phyloP scores from a whole-genome alignment of 2,113 vertebrate genomes.

The Dicaeum eximium region DNA sequence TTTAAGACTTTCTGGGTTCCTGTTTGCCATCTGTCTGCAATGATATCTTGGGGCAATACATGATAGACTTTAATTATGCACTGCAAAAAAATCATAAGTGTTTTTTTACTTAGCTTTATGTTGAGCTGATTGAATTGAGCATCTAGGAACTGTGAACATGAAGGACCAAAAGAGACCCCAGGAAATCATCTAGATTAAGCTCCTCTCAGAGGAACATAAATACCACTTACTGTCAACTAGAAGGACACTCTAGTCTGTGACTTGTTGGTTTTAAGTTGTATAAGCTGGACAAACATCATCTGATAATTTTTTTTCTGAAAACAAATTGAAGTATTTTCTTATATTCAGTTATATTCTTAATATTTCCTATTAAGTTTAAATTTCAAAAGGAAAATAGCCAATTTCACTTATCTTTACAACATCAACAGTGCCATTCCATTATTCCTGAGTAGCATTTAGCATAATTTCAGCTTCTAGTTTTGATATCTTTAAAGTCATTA shows the following conservation, averaged over 20 bases:
- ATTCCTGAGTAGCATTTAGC: neutral
- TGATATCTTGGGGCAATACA: neutral
- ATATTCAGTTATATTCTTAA: neutral
- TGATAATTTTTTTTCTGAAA: neutral
- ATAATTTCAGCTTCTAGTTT: neutral
- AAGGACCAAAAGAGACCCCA: neutral
- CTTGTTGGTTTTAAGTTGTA: neutral
- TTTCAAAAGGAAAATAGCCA: neutral
- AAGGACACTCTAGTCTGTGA: neutral
- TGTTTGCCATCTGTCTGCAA: neutral
- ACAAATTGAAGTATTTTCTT: neutral
- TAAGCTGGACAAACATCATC: neutral
- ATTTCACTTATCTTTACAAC: neutral
- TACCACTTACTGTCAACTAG: neutral
- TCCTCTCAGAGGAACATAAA: neutral
- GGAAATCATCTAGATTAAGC: neutral
- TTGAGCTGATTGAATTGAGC: neutral
- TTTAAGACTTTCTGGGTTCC: neutral
- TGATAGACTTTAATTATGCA: neutral
- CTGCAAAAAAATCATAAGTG: neutral
- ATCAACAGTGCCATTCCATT: neutral
- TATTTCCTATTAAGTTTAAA: neutral
- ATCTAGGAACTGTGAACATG: neutral
- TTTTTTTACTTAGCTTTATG: neutral
- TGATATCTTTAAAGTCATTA: neutral